phyloP scores from a whole-genome alignment of 2,888 invertebrate species.

The Artemia sp. region DNA sequence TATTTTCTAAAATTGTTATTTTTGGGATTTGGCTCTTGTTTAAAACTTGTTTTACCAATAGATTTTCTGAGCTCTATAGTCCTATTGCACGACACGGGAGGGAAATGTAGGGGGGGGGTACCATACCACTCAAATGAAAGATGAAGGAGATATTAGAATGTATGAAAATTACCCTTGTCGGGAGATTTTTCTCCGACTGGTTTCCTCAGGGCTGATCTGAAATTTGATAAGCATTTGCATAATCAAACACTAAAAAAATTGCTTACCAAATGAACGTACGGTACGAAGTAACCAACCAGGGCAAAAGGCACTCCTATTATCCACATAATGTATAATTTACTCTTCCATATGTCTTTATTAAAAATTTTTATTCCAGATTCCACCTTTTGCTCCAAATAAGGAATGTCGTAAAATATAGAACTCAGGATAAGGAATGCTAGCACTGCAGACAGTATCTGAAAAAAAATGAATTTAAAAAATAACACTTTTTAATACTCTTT shows the following conservation, averaged over 20 bases:
- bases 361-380: background rate
- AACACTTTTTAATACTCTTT: background rate
- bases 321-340: conserved; percentile 67
- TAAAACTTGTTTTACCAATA: no score
- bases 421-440: conserved; percentile 7
- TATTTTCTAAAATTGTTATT: no score
- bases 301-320: conserved; percentile 63
- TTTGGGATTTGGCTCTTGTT: no score
- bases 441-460: background rate
- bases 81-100: no score
- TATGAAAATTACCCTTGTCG: no score
- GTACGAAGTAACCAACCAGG: conserved; percentile 73
- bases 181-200: no score
- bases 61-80: no score
- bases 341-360: conserved; percentile 45
- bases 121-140: no score
- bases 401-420: conserved; percentile 8
- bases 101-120: no score
- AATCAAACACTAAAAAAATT: background rate
- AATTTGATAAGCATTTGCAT: no score
- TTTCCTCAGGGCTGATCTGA: no score
- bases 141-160: no score
- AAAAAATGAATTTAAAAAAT: background rate
- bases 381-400: background rate
- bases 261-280: conserved; percentile 69